These are phyloP conservation scores for Aptenodytes forsteri DNA, from an alignment of 2,113 vertebrate genomes.

Conservation along the genomic window DNA sequence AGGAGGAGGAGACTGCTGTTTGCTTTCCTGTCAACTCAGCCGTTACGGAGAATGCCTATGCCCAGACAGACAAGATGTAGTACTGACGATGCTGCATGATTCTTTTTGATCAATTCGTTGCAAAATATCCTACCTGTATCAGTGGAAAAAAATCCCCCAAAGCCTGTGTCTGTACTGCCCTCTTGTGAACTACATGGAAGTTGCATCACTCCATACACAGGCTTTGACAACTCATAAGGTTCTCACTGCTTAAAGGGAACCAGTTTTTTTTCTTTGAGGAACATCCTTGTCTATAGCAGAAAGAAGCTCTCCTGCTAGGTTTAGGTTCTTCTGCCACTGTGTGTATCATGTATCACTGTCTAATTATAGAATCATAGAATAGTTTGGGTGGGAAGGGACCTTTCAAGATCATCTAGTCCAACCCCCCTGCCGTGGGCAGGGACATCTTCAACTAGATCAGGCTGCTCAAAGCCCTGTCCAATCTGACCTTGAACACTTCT, in stretches of 20 bases:
- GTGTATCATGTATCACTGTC: fast-evolving
- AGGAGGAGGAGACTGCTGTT: background rate
- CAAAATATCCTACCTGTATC: background rate
- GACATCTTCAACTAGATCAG: background rate
- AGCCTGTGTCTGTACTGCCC: background rate
- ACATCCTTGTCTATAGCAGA: background rate
- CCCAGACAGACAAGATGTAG: background rate
- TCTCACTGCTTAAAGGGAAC: background rate
- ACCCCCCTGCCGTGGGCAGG: background rate
- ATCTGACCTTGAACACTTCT: background rate
- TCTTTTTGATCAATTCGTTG: background rate
- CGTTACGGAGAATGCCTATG: fast-evolving
- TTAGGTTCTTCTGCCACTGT: background rate
- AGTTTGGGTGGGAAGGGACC: background rate
- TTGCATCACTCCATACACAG: fast-evolving
- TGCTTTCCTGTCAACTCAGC: background rate
- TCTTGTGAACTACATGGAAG: background rate
- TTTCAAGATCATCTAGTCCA: background rate
- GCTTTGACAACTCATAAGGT: background rate
- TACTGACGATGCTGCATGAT: no score
- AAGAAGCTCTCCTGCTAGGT: background rate
- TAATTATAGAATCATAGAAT: background rate
- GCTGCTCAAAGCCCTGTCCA: background rate
- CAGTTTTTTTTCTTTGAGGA: background rate
- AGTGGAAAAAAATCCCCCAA: background rate